Evolutionary conservation across 2,797 vertebrate genomes (phyloP).

Genomic region (Schizothorax lantsangensis): DNA sequence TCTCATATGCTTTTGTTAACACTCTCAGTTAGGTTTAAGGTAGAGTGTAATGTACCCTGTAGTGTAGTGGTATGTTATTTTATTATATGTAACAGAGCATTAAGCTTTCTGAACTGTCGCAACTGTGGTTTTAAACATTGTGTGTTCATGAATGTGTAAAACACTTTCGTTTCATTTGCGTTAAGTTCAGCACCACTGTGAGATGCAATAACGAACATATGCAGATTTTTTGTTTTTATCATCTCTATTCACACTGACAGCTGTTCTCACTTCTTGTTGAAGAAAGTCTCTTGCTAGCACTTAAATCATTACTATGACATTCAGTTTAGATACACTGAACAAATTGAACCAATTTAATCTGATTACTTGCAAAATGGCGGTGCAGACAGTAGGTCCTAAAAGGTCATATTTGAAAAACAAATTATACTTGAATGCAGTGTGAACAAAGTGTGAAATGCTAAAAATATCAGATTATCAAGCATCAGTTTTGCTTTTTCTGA

Average conservation of each 20-base stretch:
- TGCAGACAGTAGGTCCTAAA: background rate
- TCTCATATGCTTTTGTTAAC: background rate
- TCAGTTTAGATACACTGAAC: background rate
- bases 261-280: background rate
- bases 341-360: background rate
- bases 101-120: background rate
- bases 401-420: background rate
- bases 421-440: background rate
- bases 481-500: conserved; percentile 2
- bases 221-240: no score
- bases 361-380: background rate
- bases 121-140: background rate
- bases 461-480: background rate
- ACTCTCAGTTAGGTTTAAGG: background rate
- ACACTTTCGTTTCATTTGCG: conserved; percentile 15
- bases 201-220: background rate
- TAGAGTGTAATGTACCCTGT: background rate
- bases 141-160: background rate
- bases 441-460: background rate
- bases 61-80: background rate
- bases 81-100: background rate
- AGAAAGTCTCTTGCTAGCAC: background rate
- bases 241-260: background rate
- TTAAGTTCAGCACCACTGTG: background rate
- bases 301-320: background rate